Evolutionary conservation across 2,113 vertebrate genomes (phyloP), one percentile per base, ranked within the genome.

Genomic region (Mobula birostris): DNA sequence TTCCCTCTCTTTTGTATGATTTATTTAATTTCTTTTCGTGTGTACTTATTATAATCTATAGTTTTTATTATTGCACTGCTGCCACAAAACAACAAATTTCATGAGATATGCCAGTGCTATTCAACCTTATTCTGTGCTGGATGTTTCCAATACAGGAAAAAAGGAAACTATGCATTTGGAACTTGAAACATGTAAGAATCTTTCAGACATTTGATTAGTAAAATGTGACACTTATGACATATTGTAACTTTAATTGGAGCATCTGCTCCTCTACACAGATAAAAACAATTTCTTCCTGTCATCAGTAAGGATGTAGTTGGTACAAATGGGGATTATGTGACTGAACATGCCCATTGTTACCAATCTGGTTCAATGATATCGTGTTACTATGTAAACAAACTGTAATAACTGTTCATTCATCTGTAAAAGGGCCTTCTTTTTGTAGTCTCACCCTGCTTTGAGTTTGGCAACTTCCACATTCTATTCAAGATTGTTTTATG

Each of bases 121-220:
- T 48, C 1, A 48, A 48, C 48, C 3, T 48, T 48, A 24, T 21
- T 21, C 17, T n/a, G 3, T n/a, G 48, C 66, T 68, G 85, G 5
- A 90, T 63, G 32, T 68, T 66, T 7, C 29, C 61, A 32, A n/a
- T 90, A 66, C 29, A 90, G 21, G 1, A 5, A 24, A 74, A 88
- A 88, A 90, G 66, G 19, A 2, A 2, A 5, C 48, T n/a, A 8
- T 36, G 29, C 12, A 66, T 63, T 68, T 7, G 15, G 14, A 90
- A 90, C 29, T 90, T 66, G n/a, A 17, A 66, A 90, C 21, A 17
- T 90, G 29, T 90, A 27, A 90, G 85, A 29, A 90, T 27, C 27
- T 88, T 63, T 63, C 27, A 88, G 27, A 88, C 83, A 88, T 88
- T 88, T 63, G 83, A 29, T 61, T 88, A n/a, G 83, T 88, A 88